These are phyloP conservation scores for Lithophane socia DNA, from an alignment of 2,888 invertebrate species.

Conservation along the genomic window DNA sequence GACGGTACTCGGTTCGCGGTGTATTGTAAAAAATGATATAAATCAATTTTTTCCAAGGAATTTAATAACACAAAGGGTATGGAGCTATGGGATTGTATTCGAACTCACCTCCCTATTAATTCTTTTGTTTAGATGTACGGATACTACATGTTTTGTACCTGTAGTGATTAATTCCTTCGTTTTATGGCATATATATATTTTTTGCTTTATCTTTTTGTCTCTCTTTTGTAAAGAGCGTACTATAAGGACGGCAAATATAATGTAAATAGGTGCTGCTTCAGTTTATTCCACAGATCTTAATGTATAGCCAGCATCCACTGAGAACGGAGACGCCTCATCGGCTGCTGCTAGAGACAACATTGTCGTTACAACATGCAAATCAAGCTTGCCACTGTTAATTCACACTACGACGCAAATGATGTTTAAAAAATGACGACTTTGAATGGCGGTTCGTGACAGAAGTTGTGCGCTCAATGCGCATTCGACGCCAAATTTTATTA, in stretches of 20 bases:
- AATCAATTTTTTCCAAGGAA: slow-evolving; percentile 6
- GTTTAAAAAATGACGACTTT: too few relatives aligned
- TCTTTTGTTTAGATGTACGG: slow-evolving; percentile 14
- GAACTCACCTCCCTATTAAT: neutral
- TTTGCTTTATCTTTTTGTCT: neutral
- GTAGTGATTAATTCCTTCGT: neutral
- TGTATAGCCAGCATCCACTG: too few relatives aligned
- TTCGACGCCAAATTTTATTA: too few relatives aligned
- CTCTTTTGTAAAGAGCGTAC: too few relatives aligned
- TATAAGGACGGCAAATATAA: too few relatives aligned
- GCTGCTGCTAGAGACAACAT: too few relatives aligned
- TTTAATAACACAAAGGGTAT: slow-evolving; percentile 12
- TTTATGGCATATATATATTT: neutral
- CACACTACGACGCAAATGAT: neutral
- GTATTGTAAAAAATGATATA: slow-evolving; percentile 16
- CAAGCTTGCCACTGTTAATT: neutral
- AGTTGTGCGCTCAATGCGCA: too few relatives aligned
- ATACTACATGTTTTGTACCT: neutral
- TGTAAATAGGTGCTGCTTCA: too few relatives aligned
- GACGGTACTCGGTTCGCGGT: neutral
- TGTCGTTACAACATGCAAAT: too few relatives aligned
- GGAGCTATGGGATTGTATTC: slow-evolving; percentile 2
- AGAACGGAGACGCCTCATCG: too few relatives aligned
- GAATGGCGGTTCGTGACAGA: too few relatives aligned
- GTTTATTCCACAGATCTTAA: too few relatives aligned